Conservation (phyloP, 2,888 invertebrate species). For the Leptura quadrifasciata region DNA sequence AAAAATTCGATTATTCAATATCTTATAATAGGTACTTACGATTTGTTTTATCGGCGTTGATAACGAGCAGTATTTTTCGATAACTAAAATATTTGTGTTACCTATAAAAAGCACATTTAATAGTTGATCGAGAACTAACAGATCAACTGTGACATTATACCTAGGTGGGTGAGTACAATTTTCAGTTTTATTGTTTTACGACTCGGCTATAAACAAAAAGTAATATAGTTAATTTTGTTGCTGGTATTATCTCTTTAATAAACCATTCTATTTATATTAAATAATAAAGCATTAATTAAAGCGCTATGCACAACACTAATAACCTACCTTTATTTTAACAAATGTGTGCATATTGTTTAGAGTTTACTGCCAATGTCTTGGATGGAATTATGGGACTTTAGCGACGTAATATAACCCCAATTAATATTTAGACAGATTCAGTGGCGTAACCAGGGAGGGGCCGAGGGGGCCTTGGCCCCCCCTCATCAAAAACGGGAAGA, state of each 20-base stretch:
- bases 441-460: no score
- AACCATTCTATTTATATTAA: background rate
- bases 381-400: no score
- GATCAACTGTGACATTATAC: constrained; percentile 14
- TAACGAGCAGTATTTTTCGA: background rate
- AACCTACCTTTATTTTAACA: background rate
- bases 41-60: background rate
- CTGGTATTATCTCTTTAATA: background rate
- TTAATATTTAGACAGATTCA: no score
- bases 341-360: background rate
- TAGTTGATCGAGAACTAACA: background rate
- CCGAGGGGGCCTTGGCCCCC: no score
- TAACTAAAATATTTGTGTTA: background rate
- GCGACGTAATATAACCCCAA: no score
- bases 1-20: background rate
- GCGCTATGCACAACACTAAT: background rate
- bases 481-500: no score
- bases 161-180: constrained; percentile 1
- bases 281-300: background rate
- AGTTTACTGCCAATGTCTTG: no score
- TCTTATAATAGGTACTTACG: background rate
- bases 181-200: constrained; percentile 13
- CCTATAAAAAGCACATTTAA: background rate
- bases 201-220: background rate
- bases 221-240: background rate